phyloP scores from a whole-genome alignment of 2,797 vertebrate genomes.

The Falco peregrinus region DNA sequence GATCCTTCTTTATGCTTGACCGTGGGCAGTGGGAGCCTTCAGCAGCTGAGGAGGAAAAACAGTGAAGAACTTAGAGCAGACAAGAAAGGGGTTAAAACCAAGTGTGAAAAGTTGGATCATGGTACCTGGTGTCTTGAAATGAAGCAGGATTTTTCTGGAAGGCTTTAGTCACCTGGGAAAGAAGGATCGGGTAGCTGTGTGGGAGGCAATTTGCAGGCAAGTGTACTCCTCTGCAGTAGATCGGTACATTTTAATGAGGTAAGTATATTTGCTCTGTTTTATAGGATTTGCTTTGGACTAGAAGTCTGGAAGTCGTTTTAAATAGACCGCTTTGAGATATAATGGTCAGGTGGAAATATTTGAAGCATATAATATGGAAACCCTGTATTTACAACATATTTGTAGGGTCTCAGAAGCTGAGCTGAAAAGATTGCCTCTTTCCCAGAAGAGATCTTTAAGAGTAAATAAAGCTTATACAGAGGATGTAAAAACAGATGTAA shows the following conservation, averaged over 20 bases:
- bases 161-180: conserved; percentile 67
- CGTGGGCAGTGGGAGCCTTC: neutral
- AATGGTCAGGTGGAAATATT: conserved; percentile 48
- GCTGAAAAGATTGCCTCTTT: neutral
- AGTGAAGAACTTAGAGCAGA: neutral
- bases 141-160: conserved; percentile 67
- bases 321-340: conserved; percentile 38
- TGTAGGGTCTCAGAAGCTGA: neutral
- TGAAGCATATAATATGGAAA: neutral
- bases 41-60: neutral
- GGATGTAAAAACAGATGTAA: neutral
- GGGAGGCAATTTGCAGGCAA: conserved; percentile 72
- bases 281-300: conserved; percentile 51
- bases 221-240: conserved; percentile 68
- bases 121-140: conserved; percentile 36
- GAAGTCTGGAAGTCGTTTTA: conserved; percentile 39
- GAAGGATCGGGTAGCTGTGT: conserved; percentile 58
- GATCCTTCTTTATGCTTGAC: neutral
- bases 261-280: conserved; percentile 46
- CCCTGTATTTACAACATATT: neutral
- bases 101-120: conserved; percentile 20
- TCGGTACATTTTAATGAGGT: conserved; percentile 68
- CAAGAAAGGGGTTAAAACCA: neutral
- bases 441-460: neutral
- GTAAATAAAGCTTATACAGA: neutral